phyloP scores from a whole-genome alignment of 2,888 invertebrate genomes.

The Leptopilina myrica region DNA sequence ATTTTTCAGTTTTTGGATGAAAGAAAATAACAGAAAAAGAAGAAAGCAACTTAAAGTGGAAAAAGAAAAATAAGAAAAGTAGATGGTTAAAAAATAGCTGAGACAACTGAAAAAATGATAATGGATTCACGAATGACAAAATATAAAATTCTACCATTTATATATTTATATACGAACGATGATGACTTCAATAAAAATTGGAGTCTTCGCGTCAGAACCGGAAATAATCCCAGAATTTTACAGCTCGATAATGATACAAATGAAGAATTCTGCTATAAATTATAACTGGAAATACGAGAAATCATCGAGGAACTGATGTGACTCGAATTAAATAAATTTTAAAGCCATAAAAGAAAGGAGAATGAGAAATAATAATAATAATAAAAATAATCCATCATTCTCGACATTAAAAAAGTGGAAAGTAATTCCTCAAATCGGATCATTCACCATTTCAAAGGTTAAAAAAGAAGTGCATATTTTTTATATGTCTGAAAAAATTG shows the following conservation, averaged over 20 bases:
- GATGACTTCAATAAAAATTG: constrained; percentile 72
- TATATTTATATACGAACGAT: constrained; percentile 50
- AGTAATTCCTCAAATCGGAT: no score
- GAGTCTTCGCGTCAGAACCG: constrained; percentile 77
- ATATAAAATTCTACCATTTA: constrained; percentile 55
- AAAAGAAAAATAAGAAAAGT: constrained; percentile 42
- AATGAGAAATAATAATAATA: constrained; percentile 56
- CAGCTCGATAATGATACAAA: constrained; percentile 81
- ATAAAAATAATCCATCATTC: constrained; percentile 51
- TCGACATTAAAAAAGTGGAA: constrained; percentile 51
- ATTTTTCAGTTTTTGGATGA: constrained; percentile 64
- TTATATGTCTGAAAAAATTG: no score
- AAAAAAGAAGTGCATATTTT: no score
- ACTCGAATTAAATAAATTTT: constrained; percentile 78
- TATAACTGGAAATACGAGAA: constrained; percentile 82
- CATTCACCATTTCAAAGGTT: no score
- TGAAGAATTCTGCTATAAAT: constrained; percentile 81
- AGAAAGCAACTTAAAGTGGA: constrained; percentile 63
- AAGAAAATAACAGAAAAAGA: constrained; percentile 68
- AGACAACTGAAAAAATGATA: constrained; percentile 41
- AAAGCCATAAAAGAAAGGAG: constrained; percentile 78
- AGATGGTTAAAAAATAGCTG: constrained; percentile 26
- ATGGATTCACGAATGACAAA: constrained; percentile 67
- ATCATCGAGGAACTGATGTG: constrained; percentile 85
- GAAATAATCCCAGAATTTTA: constrained; percentile 79